These are phyloP conservation scores for Prunella fulvescens DNA, from an alignment of 2,113 vertebrate genomes.

Conservation along the genomic window DNA sequence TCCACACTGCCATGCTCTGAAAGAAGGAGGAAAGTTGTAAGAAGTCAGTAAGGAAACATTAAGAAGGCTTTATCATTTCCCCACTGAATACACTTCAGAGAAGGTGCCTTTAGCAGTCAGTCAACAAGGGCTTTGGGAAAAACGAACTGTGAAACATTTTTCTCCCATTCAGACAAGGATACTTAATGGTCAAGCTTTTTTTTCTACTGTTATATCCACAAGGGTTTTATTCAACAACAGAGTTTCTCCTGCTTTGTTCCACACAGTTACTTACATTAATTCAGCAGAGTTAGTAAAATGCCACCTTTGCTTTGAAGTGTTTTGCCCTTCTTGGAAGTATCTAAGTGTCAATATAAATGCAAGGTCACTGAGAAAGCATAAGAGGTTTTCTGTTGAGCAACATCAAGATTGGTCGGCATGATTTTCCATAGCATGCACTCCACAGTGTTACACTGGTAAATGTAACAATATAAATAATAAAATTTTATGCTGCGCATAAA, in stretches of 20 bases:
- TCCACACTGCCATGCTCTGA: background rate
- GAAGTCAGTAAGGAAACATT: background rate
- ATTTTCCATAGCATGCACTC: background rate
- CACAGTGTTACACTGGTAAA: background rate
- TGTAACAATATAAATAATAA: background rate
- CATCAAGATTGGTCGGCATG: background rate
- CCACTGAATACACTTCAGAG: background rate
- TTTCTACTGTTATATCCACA: background rate
- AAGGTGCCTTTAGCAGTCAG: background rate
- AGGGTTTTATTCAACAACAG: background rate
- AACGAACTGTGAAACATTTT: background rate
- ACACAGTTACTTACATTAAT: background rate
- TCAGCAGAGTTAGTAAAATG: background rate
- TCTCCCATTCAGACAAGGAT: background rate
- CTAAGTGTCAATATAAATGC: background rate
- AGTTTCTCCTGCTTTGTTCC: background rate
- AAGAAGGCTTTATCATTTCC: background rate
- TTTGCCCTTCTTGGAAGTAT: background rate
- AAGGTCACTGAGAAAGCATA: background rate
- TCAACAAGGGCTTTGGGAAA: background rate
- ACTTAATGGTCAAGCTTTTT: background rate
- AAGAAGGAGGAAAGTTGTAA: rapidly evolving
- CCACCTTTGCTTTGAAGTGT: background rate
- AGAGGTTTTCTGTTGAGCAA: background rate
- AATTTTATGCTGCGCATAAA: background rate